Base-by-base conservation (phyloP, 2,113 vertebrate genomes). In the Macquaria australasica region DNA sequence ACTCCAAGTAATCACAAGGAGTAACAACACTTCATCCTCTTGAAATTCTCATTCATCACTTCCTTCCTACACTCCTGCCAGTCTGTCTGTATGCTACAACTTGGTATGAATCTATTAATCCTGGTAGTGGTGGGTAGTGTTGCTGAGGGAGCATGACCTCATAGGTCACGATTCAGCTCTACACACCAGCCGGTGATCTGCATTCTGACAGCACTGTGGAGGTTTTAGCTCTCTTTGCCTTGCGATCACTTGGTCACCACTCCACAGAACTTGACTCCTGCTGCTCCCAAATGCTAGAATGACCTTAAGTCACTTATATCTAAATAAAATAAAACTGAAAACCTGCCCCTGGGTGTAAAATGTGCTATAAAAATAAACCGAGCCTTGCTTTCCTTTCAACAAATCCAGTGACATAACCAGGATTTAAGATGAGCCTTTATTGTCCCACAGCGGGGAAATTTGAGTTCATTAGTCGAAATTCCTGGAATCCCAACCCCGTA, bases 61-160 rank as follows among this genome's bases (percentile, higher is more conserved):
- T 43, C 45, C 11, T 16, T 31, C 59, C 72, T 28, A 59, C 77
- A 28, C 83, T 66, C 4, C 56, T 67, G 14, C 14, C 82, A 48
- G 4, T 16, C 31, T 56, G 51, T 34, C 68, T 60, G 25, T 37
- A 43, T n/a, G 68, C 56, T 41, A 48, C 70, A 60, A 60, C 60
- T 31, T 8, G 67, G 16, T 37, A 43, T 79, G 60, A 79, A 82
- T 89, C 25, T 58, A 85, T 85, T 77, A 87, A 58, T 79, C 69
- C 25, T 18, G n/a, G 45, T 56, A 5, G 37, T 25, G 51, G 64
- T 23, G 55, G n/a, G 73, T 85, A 79, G 60, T 70, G 73, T n/a
- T n/a, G 62, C 75, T 66, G 62, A 43, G 56, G 39, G 80, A 84
- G 74, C 43, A 0, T 50, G 76, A 73, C 75, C 79, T 87, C 76